Evolutionary conservation across 2,113 vertebrate species (phyloP).

Genomic region (Daphoenositta chrysoptera): DNA sequence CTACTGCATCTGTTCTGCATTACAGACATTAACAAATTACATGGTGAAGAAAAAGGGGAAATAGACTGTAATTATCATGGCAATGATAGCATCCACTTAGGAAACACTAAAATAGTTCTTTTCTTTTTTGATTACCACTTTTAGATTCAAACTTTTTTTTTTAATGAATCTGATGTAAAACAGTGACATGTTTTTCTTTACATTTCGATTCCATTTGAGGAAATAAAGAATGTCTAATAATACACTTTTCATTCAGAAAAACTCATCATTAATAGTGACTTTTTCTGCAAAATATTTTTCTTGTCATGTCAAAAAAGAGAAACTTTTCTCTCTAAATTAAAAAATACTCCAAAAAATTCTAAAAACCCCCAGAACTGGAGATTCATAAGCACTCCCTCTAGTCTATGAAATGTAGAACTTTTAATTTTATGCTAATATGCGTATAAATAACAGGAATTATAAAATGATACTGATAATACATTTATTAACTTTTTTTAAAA

Average conservation of each 20-base stretch:
- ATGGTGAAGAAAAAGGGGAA: neutral
- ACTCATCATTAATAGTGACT: neutral
- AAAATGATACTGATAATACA: neutral
- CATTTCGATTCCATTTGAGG: neutral
- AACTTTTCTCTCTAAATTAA: neutral
- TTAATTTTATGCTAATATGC: neutral
- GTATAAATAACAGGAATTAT: neutral
- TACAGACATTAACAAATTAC: neutral
- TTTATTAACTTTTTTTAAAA: neutral
- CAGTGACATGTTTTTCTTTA: neutral
- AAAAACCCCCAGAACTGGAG: accelerated
- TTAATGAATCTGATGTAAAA: neutral
- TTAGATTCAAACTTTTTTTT: neutral
- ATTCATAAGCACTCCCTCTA: neutral
- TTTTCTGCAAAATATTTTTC: neutral
- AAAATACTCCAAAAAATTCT: neutral
- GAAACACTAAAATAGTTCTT: neutral
- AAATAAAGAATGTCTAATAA: neutral
- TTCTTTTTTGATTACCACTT: neutral
- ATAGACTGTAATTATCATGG: neutral
- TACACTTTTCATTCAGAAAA: neutral
- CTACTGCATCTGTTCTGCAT: neutral
- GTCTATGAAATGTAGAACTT: neutral
- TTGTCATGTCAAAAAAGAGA: neutral
- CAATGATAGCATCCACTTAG: neutral